phyloP scores from a whole-genome alignment of 1,140 invertebrate species.

The Bombus impatiens region DNA sequence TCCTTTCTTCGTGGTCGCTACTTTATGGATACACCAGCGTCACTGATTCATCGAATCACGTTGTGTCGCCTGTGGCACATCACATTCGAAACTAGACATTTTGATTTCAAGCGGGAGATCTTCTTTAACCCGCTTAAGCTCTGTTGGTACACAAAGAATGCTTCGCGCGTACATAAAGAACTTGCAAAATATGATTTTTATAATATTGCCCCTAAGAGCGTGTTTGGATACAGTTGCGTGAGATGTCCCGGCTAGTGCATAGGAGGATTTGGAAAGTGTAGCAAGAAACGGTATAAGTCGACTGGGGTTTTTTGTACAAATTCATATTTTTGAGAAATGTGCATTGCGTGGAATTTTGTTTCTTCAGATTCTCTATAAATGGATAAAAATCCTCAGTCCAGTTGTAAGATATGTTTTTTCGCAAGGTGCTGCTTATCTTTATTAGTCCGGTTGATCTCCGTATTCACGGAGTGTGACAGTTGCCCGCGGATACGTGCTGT shows the following conservation, averaged over 20 bases:
- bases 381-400: too few relatives aligned
- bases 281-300: too few relatives aligned
- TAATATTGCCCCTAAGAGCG: too few relatives aligned
- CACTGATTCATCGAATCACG: constrained; percentile 68
- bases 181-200: too few relatives aligned
- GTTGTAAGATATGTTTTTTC: not conserved
- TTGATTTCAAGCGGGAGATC: constrained; percentile 11
- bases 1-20: constrained; percentile 32
- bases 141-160: not conserved
- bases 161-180: not conserved
- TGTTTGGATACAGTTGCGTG: too few relatives aligned
- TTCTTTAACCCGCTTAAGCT: constrained; percentile 26
- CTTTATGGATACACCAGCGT: constrained; percentile 66
- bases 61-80: constrained; percentile 41
- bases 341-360: too few relatives aligned
- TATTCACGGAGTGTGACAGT: not conserved
- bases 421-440: too few relatives aligned
- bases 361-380: too few relatives aligned
- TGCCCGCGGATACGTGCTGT: not conserved
- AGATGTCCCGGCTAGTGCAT: too few relatives aligned
- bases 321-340: too few relatives aligned
- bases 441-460: not conserved
- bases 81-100: not conserved
- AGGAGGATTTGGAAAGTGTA: too few relatives aligned
- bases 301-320: too few relatives aligned